Evolutionary conservation across 2,113 vertebrate species (phyloP), one percentile per base, ranked within the genome.

Genomic region (Brachypodius melanocephalos): DNA sequence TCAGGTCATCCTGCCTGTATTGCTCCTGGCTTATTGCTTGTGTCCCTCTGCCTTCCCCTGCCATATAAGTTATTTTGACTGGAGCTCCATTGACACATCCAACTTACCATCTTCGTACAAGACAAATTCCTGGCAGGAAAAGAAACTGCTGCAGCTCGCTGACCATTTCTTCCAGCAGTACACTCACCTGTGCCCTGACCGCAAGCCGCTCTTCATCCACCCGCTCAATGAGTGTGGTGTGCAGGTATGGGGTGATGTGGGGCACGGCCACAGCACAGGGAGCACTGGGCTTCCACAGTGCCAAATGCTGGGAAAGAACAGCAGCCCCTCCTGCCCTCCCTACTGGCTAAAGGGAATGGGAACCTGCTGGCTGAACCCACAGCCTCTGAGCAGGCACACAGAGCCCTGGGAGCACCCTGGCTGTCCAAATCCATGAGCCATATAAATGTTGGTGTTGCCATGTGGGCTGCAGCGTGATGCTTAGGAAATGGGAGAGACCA

Each of bases 201-300:
- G 98, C 11, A 98, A 98, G 67, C 97, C 97, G 0, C 98, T 99
- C 77, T 98, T 99, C 89, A 96, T 99, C 55, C 93, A 97, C 54
- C 99, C 98, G 0, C 17, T 95, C 69, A 99, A 99, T 2, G 99
- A 99, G 88, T 99, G 98, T 31, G 97, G 98, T 0, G 91, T 99
- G 28, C 94, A 98, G 91, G 99, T 99, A 97, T 66, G 90, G 58
- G 46, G 0, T 46, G 55, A 0, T 22, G 20, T 61, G 77, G 40
- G 66, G 36, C 42, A 81, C 61, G 46, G 73, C 28, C 63, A 40
- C 20, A n/a, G 75, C 3, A 5, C 22, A 10, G 63, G n/a, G 65
- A 45, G 9, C 42, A 34, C 36, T 17, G 1, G 7, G 40, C 24
- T 80, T 54, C 22, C 34, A 4, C 18, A n/a, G 13, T 72, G 57